Percentiles rank a stretch among this genome's conserved stretches.
These are phyloP conservation scores for Semaprochilodus insignis DNA, from an alignment of 2,797 vertebrate species.

Conservation along the genomic window DNA sequence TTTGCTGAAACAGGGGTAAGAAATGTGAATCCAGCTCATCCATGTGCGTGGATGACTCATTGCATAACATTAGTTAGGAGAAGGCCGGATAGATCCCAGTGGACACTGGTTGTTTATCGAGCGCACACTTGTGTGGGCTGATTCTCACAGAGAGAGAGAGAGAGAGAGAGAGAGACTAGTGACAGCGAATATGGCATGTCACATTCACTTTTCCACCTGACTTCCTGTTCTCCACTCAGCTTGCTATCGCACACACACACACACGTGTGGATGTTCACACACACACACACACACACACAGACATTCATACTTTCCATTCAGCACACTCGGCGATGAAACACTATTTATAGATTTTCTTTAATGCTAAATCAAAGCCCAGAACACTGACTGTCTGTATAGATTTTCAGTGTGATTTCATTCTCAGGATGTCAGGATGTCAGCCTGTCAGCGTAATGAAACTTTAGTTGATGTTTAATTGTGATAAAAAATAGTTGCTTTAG, in stretches of 20 bases:
- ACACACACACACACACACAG: background rate
- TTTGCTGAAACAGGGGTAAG: conserved; percentile 57
- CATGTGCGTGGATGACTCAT: conserved; percentile 43
- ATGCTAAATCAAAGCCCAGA: conserved; percentile 17
- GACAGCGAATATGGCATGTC: conserved; percentile 65
- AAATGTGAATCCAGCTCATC: conserved; percentile 47
- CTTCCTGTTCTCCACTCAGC: conserved; percentile 63
- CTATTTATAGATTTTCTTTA: conserved; percentile 58
- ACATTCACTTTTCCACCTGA: conserved; percentile 76
- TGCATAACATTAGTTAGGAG: conserved; percentile 44
- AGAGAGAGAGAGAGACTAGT: conserved; percentile 25
- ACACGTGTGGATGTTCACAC: background rate
- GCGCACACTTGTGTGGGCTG: conserved; percentile 50
- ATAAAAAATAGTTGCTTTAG: too few species aligned
- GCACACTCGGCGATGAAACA: conserved; percentile 22
- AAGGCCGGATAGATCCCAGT: conserved; percentile 44
- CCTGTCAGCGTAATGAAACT: too few species aligned
- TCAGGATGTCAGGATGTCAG: background rate
- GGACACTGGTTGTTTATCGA: conserved; percentile 53
- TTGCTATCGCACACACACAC: conserved; percentile 16
- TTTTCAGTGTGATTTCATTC: conserved; percentile 8
- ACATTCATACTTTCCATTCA: conserved; percentile 36
- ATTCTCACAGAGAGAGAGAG: conserved; percentile 13
- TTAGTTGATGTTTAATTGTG: too few species aligned
- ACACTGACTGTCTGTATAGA: background rate